A percentile compares a stretch with the other conserved stretches of the same genome.
These are phyloP conservation scores for Papilio dardanus DNA, from an alignment of 1,140 invertebrate species.

Conservation along the genomic window DNA sequence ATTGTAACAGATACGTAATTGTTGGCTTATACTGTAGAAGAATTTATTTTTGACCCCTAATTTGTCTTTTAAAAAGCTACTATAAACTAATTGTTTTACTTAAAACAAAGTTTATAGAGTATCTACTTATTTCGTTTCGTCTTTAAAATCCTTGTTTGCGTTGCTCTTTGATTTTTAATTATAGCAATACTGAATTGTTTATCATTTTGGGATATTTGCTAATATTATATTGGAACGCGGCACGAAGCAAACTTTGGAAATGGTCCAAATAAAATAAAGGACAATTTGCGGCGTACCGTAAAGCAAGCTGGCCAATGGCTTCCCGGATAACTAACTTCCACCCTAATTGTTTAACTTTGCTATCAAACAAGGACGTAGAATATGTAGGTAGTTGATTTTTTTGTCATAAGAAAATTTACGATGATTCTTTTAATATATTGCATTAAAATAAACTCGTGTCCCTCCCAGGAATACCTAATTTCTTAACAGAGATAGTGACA, in stretches of 20 bases:
- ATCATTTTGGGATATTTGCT: neutral
- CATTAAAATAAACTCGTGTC: neutral
- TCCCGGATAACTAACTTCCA: neutral
- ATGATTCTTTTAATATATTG: neutral
- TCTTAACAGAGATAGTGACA: neutral
- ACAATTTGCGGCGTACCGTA: neutral
- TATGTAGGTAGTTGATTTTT: neutral
- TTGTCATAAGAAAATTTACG: neutral
- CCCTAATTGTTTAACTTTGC: neutral
- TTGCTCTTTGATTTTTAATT: neutral
- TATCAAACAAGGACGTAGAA: neutral
- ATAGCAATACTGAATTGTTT: neutral
- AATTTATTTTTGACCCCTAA: too few relatives aligned
- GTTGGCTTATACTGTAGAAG: too few relatives aligned
- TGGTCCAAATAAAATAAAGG: slow-evolving; percentile 6
- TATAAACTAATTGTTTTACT: too few relatives aligned
- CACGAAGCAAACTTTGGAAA: neutral
- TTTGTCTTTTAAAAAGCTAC: too few relatives aligned
- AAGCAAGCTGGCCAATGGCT: neutral
- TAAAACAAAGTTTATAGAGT: too few relatives aligned
- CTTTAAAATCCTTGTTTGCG: neutral
- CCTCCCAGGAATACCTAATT: neutral
- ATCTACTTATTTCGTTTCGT: neutral
- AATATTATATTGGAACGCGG: neutral
- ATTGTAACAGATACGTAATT: too few relatives aligned